These are phyloP conservation scores for Cliona cf. orientalis DNA, from an alignment of 37 sponge, comb jelly and placozoan species.

Conservation along the genomic window DNA sequence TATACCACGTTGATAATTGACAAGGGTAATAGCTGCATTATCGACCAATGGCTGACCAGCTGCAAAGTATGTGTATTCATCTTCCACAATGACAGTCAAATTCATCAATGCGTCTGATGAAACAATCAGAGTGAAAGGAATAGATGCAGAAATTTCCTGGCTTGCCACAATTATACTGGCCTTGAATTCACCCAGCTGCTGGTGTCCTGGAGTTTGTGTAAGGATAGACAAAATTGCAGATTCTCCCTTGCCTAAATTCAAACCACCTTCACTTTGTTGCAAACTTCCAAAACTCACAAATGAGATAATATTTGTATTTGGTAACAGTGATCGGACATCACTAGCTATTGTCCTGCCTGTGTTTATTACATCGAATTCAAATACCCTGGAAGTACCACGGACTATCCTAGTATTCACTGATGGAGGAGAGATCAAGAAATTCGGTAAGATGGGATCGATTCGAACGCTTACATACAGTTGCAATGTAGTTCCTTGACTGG, in stretches of 20 bases:
- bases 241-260: slow-evolving; percentile 27
- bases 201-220: background rate
- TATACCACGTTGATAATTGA: slow-evolving; percentile 18
- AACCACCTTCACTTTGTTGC: slow-evolving; percentile 6
- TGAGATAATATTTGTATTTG: slow-evolving; percentile 12
- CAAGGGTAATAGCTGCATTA: slow-evolving; percentile 21
- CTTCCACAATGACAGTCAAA: slow-evolving; percentile 44
- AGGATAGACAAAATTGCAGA: slow-evolving; percentile 25
- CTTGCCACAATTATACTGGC: slow-evolving; percentile 16
- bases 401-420: slow-evolving; percentile 19
- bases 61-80: slow-evolving; percentile 57
- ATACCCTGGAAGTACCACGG: slow-evolving; percentile 16
- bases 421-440: slow-evolving; percentile 17
- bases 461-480: background rate
- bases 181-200: slow-evolving; percentile 21
- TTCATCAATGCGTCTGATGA: slow-evolving; percentile 33
- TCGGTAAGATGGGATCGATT: slow-evolving; percentile 24
- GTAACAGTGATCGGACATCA: slow-evolving; percentile 20
- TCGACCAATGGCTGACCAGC: slow-evolving; percentile 29
- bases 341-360: slow-evolving; percentile 21
- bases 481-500: slow-evolving; percentile 9
- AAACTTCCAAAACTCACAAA: slow-evolving; percentile 34
- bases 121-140: slow-evolving; percentile 18
- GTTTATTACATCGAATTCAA: slow-evolving; percentile 40
- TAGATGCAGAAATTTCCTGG: background rate